Evolutionary conservation across 1,140 invertebrate genomes (phyloP), one percentile per base, ranked within the genome.

Genomic region (Dreissena polymorpha): DNA sequence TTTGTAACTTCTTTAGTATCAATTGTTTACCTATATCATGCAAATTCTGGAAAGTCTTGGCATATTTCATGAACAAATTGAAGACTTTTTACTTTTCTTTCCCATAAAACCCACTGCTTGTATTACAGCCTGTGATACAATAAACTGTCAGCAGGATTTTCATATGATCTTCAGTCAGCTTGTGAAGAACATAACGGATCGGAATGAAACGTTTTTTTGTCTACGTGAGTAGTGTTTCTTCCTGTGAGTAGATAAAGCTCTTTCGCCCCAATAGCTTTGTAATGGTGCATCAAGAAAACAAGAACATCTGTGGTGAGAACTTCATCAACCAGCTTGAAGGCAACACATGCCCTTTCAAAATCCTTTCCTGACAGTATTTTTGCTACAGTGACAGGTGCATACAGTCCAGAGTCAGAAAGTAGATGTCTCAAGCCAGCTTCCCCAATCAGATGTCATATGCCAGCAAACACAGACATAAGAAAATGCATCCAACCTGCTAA

Each of bases 111-210:
- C 29, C 18, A 53, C 64, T 77, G 49, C 39, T 53, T 12, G 74
- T 77, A 50, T 77, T 60, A 77, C 74, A 77, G 10, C 74, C 74
- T 23, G 74, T 77, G 10, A 77, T 49, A 27, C 74, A 67, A 21
- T 77, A 68, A 14, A 77, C 73, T 21, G 73, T 49, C 63, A 76
- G 57, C 14, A 76, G 50, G 51, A 77, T 77, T 10, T 77, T 68
- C 51, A 53, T 6, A 53, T 53, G 23, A 50, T 68, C 74, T 64
- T 25, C 21, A 53, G 63, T 25, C 21, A 77, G 39, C 23, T 67
- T 68, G 6, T 67, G 18, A 23, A 16, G 1, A 13, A 77, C 21
- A 13, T n/a, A 1, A 25, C 67, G 74, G 25, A 77, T 50, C 6
- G 63, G 74, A 68, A 77, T 68, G 67, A 65, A 77, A 67, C 64